Percentiles rank a stretch among this genome's conserved stretches.
phyloP scores from a whole-genome alignment of 2,113 vertebrate genomes.

The Ascaphus truei region DNA sequence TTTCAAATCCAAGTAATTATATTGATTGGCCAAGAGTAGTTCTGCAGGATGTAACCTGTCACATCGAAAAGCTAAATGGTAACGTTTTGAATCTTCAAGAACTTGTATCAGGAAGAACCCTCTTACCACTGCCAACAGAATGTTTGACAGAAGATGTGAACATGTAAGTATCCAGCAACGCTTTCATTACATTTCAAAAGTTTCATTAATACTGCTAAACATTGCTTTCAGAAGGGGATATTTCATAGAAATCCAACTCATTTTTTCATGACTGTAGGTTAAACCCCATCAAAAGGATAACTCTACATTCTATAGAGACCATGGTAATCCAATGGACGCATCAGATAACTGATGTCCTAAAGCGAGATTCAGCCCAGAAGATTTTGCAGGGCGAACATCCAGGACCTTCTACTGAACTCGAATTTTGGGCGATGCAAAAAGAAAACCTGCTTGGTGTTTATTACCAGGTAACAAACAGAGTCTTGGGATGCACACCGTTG shows the following conservation, averaged over 20 bases:
- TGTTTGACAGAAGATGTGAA: slow-evolving; percentile 33
- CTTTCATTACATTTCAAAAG: background rate
- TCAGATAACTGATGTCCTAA: slow-evolving; percentile 59
- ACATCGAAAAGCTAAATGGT: slow-evolving; percentile 57
- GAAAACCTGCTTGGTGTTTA: slow-evolving; percentile 65
- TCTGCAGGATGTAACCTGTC: slow-evolving; percentile 53
- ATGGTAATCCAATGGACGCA: slow-evolving; percentile 60
- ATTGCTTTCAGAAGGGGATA: too few species aligned
- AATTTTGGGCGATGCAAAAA: slow-evolving; percentile 64
- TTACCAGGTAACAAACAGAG: slow-evolving; percentile 60
- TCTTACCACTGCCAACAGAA: slow-evolving; percentile 53
- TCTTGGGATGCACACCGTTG: too few species aligned
- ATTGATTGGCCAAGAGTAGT: slow-evolving; percentile 54
- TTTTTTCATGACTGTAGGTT: background rate
- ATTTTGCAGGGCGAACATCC: slow-evolving; percentile 55
- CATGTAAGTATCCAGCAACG: slow-evolving; percentile 33
- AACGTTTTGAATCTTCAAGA: slow-evolving; percentile 53
- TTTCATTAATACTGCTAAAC: too few species aligned
- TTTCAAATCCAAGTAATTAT: slow-evolving; percentile 60
- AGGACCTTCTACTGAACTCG: slow-evolving; percentile 59
- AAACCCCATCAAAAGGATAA: slow-evolving; percentile 42
- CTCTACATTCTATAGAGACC: slow-evolving; percentile 64
- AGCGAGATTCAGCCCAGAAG: slow-evolving; percentile 55
- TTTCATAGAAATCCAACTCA: too few species aligned
- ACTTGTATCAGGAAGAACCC: slow-evolving; percentile 50